phyloP scores from a whole-genome alignment of 1,140 invertebrate species.

The Myzus persicae region DNA sequence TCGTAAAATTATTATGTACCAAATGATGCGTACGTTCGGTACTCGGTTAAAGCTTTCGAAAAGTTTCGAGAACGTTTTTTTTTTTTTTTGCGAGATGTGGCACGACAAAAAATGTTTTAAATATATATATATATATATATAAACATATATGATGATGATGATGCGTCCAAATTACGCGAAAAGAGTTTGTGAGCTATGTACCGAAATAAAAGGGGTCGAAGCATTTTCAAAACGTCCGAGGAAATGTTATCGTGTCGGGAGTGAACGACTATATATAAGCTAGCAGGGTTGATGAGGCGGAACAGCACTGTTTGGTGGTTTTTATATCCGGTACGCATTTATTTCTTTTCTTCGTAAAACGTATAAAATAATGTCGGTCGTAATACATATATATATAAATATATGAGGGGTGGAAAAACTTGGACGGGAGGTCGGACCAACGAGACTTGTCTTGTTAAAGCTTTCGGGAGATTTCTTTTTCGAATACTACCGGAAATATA shows the following conservation, averaged over 20 bases:
- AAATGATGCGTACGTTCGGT: neutral
- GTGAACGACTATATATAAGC: slow-evolving; percentile 23
- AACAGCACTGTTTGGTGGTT: slow-evolving; percentile 47
- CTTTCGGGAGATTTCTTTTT: slow-evolving; percentile 50
- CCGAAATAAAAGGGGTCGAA: slow-evolving; percentile 32
- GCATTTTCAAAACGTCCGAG: slow-evolving; percentile 46
- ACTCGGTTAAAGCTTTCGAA: neutral
- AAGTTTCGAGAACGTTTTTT: neutral
- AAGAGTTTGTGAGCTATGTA: neutral
- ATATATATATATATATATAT: neutral
- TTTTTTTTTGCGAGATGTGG: neutral
- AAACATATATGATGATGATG: neutral
- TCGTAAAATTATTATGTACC: slow-evolving; percentile 2
- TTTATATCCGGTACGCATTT: slow-evolving; percentile 49
- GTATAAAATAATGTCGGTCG: slow-evolving; percentile 48
- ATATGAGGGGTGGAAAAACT: slow-evolving; percentile 17
- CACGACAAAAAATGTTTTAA: neutral
- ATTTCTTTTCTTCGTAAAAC: slow-evolving; percentile 50
- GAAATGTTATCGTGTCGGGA: slow-evolving; percentile 47
- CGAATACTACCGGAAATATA: slow-evolving; percentile 47
- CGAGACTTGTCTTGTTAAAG: slow-evolving; percentile 32
- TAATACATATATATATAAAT: slow-evolving; percentile 28
- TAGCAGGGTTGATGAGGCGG: slow-evolving; percentile 32
- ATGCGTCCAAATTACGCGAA: slow-evolving; percentile 2
- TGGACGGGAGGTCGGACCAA: slow-evolving; percentile 36